Evolutionary conservation across 2,113 vertebrate species (phyloP).

Genomic region (Microtus ochrogaster): DNA sequence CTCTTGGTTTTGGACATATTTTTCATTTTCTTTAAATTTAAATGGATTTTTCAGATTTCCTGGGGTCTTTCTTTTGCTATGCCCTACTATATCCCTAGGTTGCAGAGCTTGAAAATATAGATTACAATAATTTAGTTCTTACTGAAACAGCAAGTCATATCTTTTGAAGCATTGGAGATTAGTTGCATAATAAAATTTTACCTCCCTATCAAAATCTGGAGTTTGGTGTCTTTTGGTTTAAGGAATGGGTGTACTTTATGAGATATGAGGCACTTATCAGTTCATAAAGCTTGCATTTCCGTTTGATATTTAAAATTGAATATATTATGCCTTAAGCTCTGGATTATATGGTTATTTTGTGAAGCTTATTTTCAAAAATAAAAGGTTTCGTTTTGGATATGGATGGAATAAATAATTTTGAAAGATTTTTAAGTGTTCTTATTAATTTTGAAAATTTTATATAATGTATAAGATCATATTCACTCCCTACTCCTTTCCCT

Average conservation of each 20-base stretch:
- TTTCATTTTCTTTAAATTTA: not conserved
- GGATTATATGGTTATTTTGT: slow-evolving; percentile 4
- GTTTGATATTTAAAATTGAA: slow-evolving; percentile 1
- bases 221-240: not conserved
- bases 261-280: not conserved
- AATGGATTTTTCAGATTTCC: slow-evolving; percentile 36
- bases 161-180: slow-evolving; percentile 30
- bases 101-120: slow-evolving; percentile 22
- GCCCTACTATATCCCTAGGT: not conserved
- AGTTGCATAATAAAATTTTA: slow-evolving; percentile 53
- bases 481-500: not conserved
- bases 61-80: not conserved
- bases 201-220: not conserved
- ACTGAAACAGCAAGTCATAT: not conserved
- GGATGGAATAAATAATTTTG: not conserved
- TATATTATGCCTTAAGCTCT: slow-evolving; percentile 14
- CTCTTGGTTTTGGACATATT: not conserved
- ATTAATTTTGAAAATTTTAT: not conserved
- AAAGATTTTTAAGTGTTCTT: not conserved
- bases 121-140: not conserved
- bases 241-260: not conserved
- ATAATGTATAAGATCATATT: not conserved
- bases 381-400: slow-evolving; percentile 8
- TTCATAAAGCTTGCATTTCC: slow-evolving; percentile 14
- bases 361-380: not conserved